phyloP scores from a whole-genome alignment of 2,113 vertebrate genomes.

The Cheirogaleus medius region DNA sequence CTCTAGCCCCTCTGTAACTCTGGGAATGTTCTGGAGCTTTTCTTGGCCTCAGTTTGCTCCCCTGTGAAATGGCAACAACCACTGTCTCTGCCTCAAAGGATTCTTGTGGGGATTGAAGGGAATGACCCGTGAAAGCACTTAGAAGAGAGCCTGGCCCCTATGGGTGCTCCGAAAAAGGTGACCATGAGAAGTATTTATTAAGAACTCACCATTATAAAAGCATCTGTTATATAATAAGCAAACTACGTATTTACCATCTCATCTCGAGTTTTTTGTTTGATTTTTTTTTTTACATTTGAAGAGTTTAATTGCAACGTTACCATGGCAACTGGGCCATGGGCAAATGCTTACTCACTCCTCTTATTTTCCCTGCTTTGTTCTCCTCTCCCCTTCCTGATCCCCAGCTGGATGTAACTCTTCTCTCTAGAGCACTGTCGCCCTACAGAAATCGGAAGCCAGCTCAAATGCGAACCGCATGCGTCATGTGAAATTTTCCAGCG shows the following conservation, averaged over 20 bases:
- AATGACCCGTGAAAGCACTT: background rate
- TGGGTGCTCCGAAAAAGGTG: background rate
- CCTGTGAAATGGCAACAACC: background rate
- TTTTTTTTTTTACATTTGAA: background rate
- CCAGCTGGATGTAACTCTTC: background rate
- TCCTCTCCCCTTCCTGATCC: background rate
- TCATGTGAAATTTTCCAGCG: background rate
- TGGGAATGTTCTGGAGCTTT: background rate
- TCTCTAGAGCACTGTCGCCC: background rate
- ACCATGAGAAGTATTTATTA: background rate
- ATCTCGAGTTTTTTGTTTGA: background rate
- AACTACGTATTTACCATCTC: background rate
- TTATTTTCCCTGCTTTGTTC: background rate
- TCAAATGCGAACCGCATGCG: fast-evolving
- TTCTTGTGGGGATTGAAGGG: background rate
- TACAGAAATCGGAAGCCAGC: fast-evolving
- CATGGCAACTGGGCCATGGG: background rate
- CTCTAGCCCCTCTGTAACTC: background rate
- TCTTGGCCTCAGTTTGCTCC: background rate
- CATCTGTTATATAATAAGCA: background rate
- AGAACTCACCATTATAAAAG: background rate
- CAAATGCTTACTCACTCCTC: background rate
- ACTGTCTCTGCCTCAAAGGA: background rate
- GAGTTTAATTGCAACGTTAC: slow-evolving; percentile 16
- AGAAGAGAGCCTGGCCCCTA: background rate